phyloP scores from a whole-genome alignment of 1,140 invertebrate species.

The Heliconius nattereri region DNA sequence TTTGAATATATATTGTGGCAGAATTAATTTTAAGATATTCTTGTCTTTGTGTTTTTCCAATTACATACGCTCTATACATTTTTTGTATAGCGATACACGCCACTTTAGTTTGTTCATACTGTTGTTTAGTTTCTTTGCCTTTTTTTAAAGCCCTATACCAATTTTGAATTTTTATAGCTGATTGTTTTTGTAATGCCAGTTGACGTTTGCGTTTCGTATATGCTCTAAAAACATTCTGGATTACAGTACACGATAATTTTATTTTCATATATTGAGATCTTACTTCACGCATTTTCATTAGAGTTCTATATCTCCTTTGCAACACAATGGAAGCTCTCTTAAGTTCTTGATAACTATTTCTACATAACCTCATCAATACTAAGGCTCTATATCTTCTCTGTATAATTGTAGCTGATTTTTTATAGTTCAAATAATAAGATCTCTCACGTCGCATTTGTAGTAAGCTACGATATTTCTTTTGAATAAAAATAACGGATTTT shows the following conservation, averaged over 20 bases:
- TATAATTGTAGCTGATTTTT: slow-evolving; percentile 50
- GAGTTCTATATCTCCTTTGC: slow-evolving; percentile 66
- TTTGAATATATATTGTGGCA: slow-evolving; percentile 65
- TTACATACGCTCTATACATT: slow-evolving; percentile 56
- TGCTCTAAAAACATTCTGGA: slow-evolving; percentile 68
- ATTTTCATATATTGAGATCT: slow-evolving; percentile 57
- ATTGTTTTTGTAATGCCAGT: slow-evolving; percentile 50
- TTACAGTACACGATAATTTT: slow-evolving; percentile 48
- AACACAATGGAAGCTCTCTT: slow-evolving; percentile 53
- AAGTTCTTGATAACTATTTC: slow-evolving; percentile 50
- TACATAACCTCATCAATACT: slow-evolving; percentile 48
- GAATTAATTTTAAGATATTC: slow-evolving; percentile 58
- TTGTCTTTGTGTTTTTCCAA: slow-evolving; percentile 51
- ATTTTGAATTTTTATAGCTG: slow-evolving; percentile 66
- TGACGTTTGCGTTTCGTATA: slow-evolving; percentile 53
- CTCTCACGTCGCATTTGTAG: slow-evolving; percentile 50
- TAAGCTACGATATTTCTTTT: slow-evolving; percentile 55
- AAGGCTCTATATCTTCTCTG: slow-evolving; percentile 66
- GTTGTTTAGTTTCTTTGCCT: slow-evolving; percentile 50
- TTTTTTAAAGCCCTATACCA: slow-evolving; percentile 64
- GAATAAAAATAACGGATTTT: slow-evolving; percentile 50
- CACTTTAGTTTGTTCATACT: slow-evolving; percentile 45
- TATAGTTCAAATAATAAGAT: slow-evolving; percentile 49
- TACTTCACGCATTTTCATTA: slow-evolving; percentile 61
- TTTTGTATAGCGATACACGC: slow-evolving; percentile 65